Conservation (phyloP, 2,113 vertebrate species). For the Psophia crepitans region DNA sequence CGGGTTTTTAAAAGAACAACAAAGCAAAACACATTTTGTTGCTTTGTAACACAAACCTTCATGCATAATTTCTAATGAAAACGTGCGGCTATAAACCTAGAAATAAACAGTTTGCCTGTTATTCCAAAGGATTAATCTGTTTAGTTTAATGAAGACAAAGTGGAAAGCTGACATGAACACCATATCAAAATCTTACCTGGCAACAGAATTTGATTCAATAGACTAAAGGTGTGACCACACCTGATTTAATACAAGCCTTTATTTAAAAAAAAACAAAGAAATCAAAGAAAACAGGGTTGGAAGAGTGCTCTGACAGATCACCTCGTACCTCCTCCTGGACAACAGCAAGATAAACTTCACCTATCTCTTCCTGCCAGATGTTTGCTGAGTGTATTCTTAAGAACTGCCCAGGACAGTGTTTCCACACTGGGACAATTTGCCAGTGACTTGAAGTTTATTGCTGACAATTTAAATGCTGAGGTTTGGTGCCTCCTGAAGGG, state of each 20-base stretch:
- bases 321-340: neutral
- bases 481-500: neutral
- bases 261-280: neutral
- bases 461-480: accelerated
- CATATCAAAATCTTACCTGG: neutral
- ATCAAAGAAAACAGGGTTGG: neutral
- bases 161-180: neutral
- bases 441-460: accelerated
- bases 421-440: accelerated
- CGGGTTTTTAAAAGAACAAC: neutral
- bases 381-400: accelerated
- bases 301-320: neutral
- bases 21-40: neutral
- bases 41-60: neutral
- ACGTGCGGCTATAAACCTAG: neutral
- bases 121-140: neutral
- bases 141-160: neutral
- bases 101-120: neutral
- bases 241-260: neutral
- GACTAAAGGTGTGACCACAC: neutral
- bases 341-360: accelerated
- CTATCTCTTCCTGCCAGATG: neutral
- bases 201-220: neutral
- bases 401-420: accelerated
- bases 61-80: neutral